These are phyloP conservation scores for Tethya wilhelma DNA, from an alignment of 37 sponge, comb jelly and placozoan species.

Conservation along the genomic window DNA sequence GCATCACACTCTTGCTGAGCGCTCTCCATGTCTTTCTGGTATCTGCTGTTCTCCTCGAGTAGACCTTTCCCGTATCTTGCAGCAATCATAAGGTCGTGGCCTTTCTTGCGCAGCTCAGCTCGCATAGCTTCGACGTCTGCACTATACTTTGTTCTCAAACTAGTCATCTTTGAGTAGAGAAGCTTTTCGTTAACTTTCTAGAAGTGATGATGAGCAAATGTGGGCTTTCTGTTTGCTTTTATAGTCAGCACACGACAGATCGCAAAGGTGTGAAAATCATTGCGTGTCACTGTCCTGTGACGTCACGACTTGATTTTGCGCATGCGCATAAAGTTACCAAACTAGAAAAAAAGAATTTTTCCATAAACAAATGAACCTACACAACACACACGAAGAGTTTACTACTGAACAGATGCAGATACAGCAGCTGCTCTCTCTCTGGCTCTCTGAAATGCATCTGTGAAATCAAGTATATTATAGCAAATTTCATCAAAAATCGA, in stretches of 20 bases:
- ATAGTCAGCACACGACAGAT: too few species aligned
- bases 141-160: too few species aligned
- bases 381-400: neutral
- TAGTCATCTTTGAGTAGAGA: too few species aligned
- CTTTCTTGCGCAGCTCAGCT: conserved; percentile 16
- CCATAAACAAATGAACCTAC: neutral
- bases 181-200: too few species aligned
- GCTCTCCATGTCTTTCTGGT: neutral
- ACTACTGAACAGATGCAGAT: neutral
- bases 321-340: too few species aligned
- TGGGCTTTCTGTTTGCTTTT: too few species aligned
- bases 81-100: conserved; percentile 13
- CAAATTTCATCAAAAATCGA: neutral
- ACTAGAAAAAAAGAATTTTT: neutral
- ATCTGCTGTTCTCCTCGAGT: conserved; percentile 17
- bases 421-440: conserved; percentile 29
- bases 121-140: neutral
- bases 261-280: too few species aligned
- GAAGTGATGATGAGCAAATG: too few species aligned
- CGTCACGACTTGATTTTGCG: too few species aligned
- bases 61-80: conserved; percentile 9
- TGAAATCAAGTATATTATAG: neutral
- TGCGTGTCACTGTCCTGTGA: too few species aligned
- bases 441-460: conserved; percentile 52
- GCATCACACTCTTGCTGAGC: neutral